phyloP scores from a whole-genome alignment of 2,113 vertebrate genomes.

The Cavia aperea region DNA sequence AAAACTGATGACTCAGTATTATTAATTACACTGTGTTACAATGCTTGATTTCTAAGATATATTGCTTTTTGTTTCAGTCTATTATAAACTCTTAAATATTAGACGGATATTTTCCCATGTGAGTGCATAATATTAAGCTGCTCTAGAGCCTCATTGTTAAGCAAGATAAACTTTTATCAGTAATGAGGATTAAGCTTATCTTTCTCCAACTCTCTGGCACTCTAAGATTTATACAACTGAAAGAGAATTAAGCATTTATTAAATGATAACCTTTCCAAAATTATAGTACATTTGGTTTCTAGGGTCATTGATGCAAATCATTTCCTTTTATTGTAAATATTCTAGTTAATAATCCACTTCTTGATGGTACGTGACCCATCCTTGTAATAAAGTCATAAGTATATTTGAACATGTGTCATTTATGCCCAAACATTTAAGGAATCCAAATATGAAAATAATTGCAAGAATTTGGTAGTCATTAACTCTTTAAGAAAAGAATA shows the following conservation, averaged over 20 bases:
- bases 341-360: neutral
- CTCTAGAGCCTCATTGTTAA: slow-evolving; percentile 6
- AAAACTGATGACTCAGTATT: neutral
- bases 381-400: slow-evolving; percentile 35
- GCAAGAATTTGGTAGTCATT: neutral
- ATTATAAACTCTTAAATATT: neutral
- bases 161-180: slow-evolving; percentile 49
- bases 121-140: neutral
- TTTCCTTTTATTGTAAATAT: slow-evolving; percentile 8
- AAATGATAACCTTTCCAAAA: slow-evolving; percentile 43
- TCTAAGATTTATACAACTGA: slow-evolving; percentile 31
- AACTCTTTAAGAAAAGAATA: neutral
- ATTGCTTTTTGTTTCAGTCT: neutral
- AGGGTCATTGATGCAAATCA: slow-evolving; percentile 21
- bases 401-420: neutral
- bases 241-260: slow-evolving; percentile 27
- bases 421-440: neutral
- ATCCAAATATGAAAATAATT: neutral
- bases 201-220: slow-evolving; percentile 22
- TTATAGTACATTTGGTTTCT: neutral
- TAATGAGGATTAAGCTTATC: slow-evolving; percentile 45
- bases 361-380: neutral
- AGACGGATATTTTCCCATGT: neutral
- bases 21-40: neutral
- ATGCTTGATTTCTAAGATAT: neutral